Evolutionary conservation across 2,888 invertebrate species (phyloP).

Genomic region (Cetonia aurata): DNA sequence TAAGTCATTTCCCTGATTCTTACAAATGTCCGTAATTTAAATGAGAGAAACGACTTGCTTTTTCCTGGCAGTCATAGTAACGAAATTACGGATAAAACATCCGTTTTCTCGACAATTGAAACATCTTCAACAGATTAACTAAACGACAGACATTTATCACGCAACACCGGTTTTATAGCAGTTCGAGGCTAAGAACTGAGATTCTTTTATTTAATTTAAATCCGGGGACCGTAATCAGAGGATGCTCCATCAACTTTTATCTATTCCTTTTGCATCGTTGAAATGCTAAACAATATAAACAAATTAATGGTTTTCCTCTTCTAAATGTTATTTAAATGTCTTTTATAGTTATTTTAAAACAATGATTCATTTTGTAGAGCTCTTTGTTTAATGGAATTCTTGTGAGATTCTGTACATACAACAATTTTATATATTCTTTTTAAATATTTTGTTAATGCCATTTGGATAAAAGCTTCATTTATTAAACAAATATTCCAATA

Average conservation of each 20-base stretch:
- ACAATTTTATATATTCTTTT: no score
- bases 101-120: slow-evolving; percentile 57
- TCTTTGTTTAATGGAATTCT: no score
- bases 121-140: slow-evolving; percentile 59
- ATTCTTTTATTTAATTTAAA: slow-evolving; percentile 56
- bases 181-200: slow-evolving; percentile 56
- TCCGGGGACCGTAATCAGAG: slow-evolving; percentile 13
- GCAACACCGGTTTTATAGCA: slow-evolving; percentile 56
- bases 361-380: not conserved
- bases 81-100: slow-evolving; percentile 52
- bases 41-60: slow-evolving; percentile 9
- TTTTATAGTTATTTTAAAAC: not conserved
- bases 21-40: slow-evolving; percentile 27
- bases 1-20: slow-evolving; percentile 1
- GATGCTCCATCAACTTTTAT: slow-evolving; percentile 19
- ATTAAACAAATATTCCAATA: no score
- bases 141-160: slow-evolving; percentile 59
- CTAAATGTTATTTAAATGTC: not conserved
- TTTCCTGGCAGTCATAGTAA: slow-evolving; percentile 11
- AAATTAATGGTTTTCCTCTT: not conserved
- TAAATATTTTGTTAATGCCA: no score
- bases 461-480: no score
- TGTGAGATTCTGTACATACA: no score
- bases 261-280: not conserved
- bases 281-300: not conserved